phyloP scores from a whole-genome alignment of 1,140 invertebrate genomes.

The Bombus affinis region DNA sequence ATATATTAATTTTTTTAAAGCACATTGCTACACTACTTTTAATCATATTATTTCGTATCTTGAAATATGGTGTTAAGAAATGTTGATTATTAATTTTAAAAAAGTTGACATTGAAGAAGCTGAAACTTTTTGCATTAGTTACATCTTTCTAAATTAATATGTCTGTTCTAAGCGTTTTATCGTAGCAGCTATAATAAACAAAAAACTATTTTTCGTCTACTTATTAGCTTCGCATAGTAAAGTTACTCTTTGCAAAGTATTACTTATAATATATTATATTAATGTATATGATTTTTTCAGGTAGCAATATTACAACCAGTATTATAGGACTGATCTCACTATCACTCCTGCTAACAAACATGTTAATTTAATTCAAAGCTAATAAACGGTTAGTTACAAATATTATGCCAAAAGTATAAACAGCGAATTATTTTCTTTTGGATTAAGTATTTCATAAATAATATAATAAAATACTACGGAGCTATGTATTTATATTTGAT shows the following conservation, averaged over 20 bases:
- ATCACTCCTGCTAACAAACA: neutral
- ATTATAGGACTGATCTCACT: slow-evolving; percentile 1
- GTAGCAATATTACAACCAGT: neutral
- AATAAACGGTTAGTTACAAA: neutral
- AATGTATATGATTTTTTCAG: slow-evolving; percentile 30
- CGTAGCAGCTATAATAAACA: fast-evolving
- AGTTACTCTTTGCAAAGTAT: neutral
- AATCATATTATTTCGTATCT: neutral
- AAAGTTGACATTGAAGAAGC: neutral
- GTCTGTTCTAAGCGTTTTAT: neutral
- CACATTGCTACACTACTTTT: neutral
- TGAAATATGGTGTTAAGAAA: neutral
- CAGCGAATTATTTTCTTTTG: neutral
- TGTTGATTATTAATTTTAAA: no score
- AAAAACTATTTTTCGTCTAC: no score
- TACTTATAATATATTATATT: neutral
- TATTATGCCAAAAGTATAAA: neutral
- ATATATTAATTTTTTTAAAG: neutral
- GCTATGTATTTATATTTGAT: neutral
- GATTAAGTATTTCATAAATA: neutral
- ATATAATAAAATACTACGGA: neutral
- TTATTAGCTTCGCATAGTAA: no score
- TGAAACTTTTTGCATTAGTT: neutral
- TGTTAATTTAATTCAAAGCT: neutral
- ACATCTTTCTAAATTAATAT: neutral